Evolutionary conservation across 2,888 invertebrate genomes (phyloP), one percentile per base, ranked within the genome.

Genomic region (Amphipoea oculea): DNA sequence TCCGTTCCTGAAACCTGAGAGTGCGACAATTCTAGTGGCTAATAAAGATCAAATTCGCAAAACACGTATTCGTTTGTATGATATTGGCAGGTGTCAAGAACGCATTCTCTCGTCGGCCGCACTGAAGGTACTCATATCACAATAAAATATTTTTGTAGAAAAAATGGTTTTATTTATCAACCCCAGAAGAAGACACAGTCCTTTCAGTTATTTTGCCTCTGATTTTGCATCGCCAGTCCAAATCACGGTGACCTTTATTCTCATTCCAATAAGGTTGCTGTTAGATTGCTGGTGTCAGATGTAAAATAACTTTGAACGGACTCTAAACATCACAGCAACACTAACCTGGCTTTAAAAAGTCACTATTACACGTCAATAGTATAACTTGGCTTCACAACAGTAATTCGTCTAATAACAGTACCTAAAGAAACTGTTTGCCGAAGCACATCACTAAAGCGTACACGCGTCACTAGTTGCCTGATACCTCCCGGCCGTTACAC

Each of bases 121-220:
- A 60, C 57, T 57, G n/a, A 9, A 69, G 66, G 51, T 75, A 54
- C 2, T 9, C 80, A 42, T 80, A 68, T 40, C 62, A 74, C n/a
- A 82, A 82, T 76, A 65, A 65, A 69, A 69, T 81, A 60, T 76
- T 76, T 76, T 76, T 81, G 1, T 82, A 81, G 23, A 20, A 23
- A 5, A 29, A 14, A 6, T 45, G 0, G 1, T 79, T 81, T 68
- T 62, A 66, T 81, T 74, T 73, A 23, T 17, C 17, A 42, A n/a
- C 9, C 48, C 20, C 9, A n/a, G 7, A 48, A 36, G 23, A 7
- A 20, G 54, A 54, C 54, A 51, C 20, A 54, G 20, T 17, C 51
- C 17, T 17, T 51, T 51, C 51, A 48, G 51, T 20, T 51, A 51
- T 51, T 20, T 51, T 17, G 51, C 51, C 20, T 51, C 20, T 20